Evolutionary conservation across 1,140 invertebrate species (phyloP).

Genomic region (Zaprionus inermis): DNA sequence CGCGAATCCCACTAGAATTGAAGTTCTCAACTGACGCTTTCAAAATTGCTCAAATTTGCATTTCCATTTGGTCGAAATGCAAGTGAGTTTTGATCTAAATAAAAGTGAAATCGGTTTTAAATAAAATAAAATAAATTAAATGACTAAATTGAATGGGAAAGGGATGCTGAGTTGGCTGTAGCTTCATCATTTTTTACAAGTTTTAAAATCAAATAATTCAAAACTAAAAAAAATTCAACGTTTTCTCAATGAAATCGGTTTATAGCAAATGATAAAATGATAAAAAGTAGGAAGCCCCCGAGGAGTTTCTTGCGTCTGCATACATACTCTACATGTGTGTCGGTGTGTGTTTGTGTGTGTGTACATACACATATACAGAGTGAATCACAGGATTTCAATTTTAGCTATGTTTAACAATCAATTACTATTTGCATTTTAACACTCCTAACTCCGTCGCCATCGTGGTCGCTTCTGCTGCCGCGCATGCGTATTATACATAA

Average conservation of each 20-base stretch:
- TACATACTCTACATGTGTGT: slow-evolving; percentile 11
- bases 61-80: slow-evolving; percentile 64
- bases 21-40: neutral
- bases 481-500: slow-evolving; percentile 57
- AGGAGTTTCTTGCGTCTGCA: neutral
- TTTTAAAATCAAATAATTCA: slow-evolving; percentile 10
- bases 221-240: slow-evolving; percentile 10
- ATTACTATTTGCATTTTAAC: slow-evolving; percentile 71
- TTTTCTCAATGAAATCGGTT: neutral
- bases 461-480: neutral
- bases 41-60: slow-evolving; percentile 57
- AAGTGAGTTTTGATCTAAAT: slow-evolving; percentile 51
- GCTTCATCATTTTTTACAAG: neutral
- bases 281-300: neutral
- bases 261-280: neutral
- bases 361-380: slow-evolving; percentile 61
- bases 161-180: neutral
- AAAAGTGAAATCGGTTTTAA: slow-evolving; percentile 23
- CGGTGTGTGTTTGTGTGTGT: slow-evolving; percentile 5
- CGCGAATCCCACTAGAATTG: neutral
- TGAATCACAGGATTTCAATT: slow-evolving; percentile 82
- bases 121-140: neutral
- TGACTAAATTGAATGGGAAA: neutral
- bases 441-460: slow-evolving; percentile 20
- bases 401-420: slow-evolving; percentile 80